phyloP scores from a whole-genome alignment of 2,888 invertebrate species.

The Lepetodrilus schrolli region DNA sequence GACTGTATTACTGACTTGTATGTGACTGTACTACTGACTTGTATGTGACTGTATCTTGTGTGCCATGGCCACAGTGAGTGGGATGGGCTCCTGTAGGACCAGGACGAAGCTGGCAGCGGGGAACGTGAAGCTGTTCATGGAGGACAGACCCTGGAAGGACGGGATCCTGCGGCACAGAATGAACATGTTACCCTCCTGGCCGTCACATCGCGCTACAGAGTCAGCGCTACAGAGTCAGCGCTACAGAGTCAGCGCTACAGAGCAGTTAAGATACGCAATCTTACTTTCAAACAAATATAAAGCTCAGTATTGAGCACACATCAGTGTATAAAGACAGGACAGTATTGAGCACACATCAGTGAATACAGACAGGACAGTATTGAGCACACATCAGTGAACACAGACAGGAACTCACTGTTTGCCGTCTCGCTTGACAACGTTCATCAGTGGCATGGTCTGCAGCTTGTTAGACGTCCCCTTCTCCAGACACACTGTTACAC shows the following conservation, averaged over 20 bases:
- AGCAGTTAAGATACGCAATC: too few species aligned
- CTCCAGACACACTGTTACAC: slow-evolving; percentile 92
- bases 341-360: too few species aligned
- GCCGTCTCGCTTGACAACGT: slow-evolving; percentile 80
- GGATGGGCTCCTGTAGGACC: slow-evolving; percentile 88
- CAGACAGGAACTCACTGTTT: slow-evolving; percentile 81
- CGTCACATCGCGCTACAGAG: too few species aligned
- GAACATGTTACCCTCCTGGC: too few species aligned
- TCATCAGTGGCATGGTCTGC: slow-evolving; percentile 78
- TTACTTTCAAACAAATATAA: too few species aligned
- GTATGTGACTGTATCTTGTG: slow-evolving; percentile 80
- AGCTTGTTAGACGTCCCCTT: slow-evolving; percentile 89
- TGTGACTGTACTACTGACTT: slow-evolving; percentile 56
- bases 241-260: too few species aligned
- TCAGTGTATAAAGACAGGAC: too few species aligned
- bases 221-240: too few species aligned
- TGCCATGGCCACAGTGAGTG: slow-evolving; percentile 86
- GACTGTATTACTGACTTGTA: neutral
- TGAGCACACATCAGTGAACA: too few species aligned
- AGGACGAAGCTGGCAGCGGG: slow-evolving; percentile 90
- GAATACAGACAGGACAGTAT: too few species aligned
- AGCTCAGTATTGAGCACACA: too few species aligned
- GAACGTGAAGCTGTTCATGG: slow-evolving; percentile 89
- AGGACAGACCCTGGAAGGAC: slow-evolving; percentile 85
- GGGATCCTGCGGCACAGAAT: slow-evolving; percentile 82